These are phyloP conservation scores for Oxyteleia sp. DNA, from an alignment of 2,888 invertebrate genomes.

Conservation along the genomic window DNA sequence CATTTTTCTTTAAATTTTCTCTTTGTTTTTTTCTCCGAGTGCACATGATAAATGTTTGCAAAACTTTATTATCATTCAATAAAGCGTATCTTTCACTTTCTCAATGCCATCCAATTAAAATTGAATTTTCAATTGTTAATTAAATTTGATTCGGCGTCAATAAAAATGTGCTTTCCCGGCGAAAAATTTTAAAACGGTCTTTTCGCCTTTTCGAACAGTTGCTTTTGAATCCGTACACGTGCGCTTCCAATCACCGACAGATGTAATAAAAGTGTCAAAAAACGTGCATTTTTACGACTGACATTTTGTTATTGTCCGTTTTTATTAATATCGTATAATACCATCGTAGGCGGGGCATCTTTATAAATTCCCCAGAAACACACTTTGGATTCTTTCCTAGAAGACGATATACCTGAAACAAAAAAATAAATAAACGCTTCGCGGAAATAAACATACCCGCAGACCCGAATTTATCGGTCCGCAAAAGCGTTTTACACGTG, in stretches of 20 bases:
- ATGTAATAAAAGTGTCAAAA: slow-evolving; percentile 34
- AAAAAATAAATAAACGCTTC: slow-evolving; percentile 3
- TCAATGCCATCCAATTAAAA: too few relatives aligned
- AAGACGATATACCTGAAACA: slow-evolving; percentile 10
- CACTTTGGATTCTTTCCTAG: slow-evolving; percentile 33
- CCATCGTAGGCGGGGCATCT: slow-evolving; percentile 4
- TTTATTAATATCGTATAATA: slow-evolving; percentile 27
- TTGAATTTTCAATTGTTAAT: too few relatives aligned
- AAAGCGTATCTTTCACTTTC: too few relatives aligned
- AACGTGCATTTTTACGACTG: slow-evolving; percentile 3
- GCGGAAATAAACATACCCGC: slow-evolving; percentile 18
- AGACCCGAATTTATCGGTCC: slow-evolving; percentile 26
- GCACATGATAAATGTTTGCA: too few relatives aligned
- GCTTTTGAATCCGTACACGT: not conserved
- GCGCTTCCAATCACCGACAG: not conserved
- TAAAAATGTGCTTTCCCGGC: too few relatives aligned
- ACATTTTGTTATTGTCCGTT: slow-evolving; percentile 11
- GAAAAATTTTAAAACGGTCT: not conserved
- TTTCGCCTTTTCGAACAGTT: not conserved
- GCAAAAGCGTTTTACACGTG: slow-evolving; percentile 1
- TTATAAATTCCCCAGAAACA: slow-evolving; percentile 25
- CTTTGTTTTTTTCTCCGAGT: too few relatives aligned
- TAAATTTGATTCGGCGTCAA: too few relatives aligned
- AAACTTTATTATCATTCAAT: too few relatives aligned
- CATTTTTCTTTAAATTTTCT: too few relatives aligned